These are phyloP conservation scores for Lasioglossum pauxillum DNA, from an alignment of 2,888 invertebrate species.

Conservation along the genomic window DNA sequence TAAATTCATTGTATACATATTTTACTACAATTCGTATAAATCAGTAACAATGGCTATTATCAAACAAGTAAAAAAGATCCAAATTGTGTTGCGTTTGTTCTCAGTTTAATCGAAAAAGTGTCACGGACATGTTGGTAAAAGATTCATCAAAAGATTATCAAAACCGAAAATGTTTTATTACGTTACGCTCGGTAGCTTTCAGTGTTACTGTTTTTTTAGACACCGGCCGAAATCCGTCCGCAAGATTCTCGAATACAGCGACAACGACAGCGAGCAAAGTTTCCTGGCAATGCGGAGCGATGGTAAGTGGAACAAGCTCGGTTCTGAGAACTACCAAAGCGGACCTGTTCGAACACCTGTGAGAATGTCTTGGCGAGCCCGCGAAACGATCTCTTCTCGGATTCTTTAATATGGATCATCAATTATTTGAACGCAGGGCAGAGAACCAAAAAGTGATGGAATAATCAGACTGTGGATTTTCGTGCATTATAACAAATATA, in stretches of 20 bases:
- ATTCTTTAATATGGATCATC: neutral
- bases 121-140: neutral
- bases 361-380: conserved; percentile 24
- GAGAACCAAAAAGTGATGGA: neutral
- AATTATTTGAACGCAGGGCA: neutral
- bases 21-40: too few species aligned
- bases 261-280: conserved; percentile 6
- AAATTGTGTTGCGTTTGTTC: neutral
- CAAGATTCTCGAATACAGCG: conserved; percentile 27
- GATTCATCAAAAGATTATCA: neutral
- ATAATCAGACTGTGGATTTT: neutral
- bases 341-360: conserved; percentile 53
- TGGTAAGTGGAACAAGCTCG: conserved; percentile 60
- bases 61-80: neutral
- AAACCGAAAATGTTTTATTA: neutral
- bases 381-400: neutral
- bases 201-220: neutral
- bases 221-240: conserved; percentile 22
- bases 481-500: neutral
- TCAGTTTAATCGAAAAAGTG: too few species aligned
- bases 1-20: too few species aligned
- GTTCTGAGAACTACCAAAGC: conserved; percentile 57
- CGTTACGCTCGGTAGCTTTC: too few species aligned
- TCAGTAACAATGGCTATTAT: too few species aligned
- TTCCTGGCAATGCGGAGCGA: conserved; percentile 42